These are phyloP conservation scores for Daboia siamensis DNA, from an alignment of 2,113 vertebrate genomes.

Conservation along the genomic window DNA sequence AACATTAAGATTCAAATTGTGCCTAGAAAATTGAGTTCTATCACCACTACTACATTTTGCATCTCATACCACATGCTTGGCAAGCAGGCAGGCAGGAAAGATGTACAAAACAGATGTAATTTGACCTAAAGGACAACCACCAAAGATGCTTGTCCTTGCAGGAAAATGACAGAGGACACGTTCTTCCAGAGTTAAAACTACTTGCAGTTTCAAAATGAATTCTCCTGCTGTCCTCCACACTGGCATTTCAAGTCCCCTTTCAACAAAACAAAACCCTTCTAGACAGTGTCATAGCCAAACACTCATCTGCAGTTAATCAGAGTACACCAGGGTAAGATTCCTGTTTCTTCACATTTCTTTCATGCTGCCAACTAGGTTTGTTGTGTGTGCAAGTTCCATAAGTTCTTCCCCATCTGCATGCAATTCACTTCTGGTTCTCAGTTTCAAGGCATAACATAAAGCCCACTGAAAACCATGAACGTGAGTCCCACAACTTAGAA, in stretches of 20 bases:
- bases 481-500: background rate
- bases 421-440: background rate
- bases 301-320: constrained; percentile 17
- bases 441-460: background rate
- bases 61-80: background rate
- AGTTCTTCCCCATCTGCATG: background rate
- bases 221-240: constrained; percentile 4
- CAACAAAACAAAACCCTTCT: background rate
- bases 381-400: background rate
- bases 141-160: background rate
- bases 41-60: background rate
- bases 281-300: constrained; percentile 2
- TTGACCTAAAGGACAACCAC: background rate
- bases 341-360: constrained; percentile 16
- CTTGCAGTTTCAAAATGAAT: constrained; percentile 11
- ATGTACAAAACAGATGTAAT: background rate
- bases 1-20: background rate
- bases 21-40: constrained; percentile 1
- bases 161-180: background rate
- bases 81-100: background rate
- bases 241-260: background rate
- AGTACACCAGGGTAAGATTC: background rate
- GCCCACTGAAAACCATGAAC: background rate
- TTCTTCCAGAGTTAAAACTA: constrained; percentile 5
- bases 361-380: background rate